Evolutionary conservation across 1,140 invertebrate genomes (phyloP).

Genomic region (Sminthurides bifidus): DNA sequence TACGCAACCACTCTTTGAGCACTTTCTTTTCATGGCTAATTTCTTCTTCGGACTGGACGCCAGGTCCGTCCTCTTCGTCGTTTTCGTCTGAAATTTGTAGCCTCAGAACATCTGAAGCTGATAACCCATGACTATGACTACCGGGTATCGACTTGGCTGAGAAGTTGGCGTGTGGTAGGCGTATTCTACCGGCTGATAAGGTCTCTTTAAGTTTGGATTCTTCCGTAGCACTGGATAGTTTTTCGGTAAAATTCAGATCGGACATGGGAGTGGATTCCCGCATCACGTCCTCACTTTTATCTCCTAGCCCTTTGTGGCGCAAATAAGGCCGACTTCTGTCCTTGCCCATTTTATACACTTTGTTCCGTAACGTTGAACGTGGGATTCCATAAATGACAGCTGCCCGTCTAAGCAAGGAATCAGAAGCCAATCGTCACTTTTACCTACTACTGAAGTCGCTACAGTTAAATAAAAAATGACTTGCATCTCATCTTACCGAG

Average conservation of each 20-base stretch:
- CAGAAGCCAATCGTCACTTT: neutral
- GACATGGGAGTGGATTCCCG: no score
- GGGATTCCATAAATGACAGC: constrained; percentile 92
- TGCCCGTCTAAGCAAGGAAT: constrained; percentile 44
- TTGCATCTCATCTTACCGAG: constrained; percentile 40
- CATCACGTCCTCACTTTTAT: no score
- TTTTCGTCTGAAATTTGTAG: neutral
- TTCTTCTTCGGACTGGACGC: constrained; percentile 12
- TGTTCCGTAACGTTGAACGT: constrained; percentile 84
- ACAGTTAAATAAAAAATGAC: neutral
- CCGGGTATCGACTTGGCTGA: no score
- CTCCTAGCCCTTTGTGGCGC: no score
- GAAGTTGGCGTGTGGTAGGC: no score
- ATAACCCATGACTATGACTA: neutral
- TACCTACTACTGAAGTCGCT: neutral
- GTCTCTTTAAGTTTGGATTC: no score
- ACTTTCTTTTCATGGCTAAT: constrained; percentile 26
- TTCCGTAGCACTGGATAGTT: no score
- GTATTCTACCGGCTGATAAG: no score
- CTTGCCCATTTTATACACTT: constrained; percentile 42
- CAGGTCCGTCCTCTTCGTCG: constrained; percentile 7
- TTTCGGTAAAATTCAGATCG: no score
- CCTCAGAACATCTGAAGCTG: neutral
- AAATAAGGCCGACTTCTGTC: constrained; percentile 14
- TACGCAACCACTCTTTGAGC: constrained; percentile 24